phyloP scores from a whole-genome alignment of 2,113 vertebrate genomes.

The Furnarius figulus region DNA sequence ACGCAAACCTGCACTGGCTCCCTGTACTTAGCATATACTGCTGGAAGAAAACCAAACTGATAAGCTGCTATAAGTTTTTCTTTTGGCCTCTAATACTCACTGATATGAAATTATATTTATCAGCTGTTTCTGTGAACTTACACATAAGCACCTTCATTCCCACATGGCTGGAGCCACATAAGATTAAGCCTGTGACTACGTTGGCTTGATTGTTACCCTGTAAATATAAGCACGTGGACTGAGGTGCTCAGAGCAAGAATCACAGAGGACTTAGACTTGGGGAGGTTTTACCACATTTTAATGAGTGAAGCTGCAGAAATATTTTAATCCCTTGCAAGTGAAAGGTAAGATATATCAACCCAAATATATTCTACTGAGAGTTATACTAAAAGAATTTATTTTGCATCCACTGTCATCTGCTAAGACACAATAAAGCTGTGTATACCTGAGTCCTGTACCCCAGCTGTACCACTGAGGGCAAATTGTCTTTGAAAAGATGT shows the following conservation, averaged over 20 bases:
- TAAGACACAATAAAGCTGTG: neutral
- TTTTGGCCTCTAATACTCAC: neutral
- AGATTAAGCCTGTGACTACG: neutral
- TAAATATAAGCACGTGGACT: neutral
- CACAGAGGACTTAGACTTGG: neutral
- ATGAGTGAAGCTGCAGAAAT: neutral
- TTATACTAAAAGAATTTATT: neutral
- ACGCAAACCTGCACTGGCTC: neutral
- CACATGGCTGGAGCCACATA: neutral
- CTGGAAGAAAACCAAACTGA: neutral
- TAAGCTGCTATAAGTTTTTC: neutral
- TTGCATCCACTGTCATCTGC: neutral
- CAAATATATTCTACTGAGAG: neutral
- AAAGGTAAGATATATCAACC: neutral
- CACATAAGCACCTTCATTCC: neutral
- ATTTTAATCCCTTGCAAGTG: neutral
- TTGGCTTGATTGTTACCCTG: neutral
- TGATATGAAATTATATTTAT: neutral
- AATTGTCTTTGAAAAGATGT: neutral
- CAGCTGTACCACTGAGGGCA: neutral
- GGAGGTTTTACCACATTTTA: neutral
- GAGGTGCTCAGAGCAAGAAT: neutral
- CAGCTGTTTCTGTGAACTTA: neutral
- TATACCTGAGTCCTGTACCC: neutral
- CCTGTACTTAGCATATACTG: accelerated